Conservation (phyloP, 2,113 vertebrate genomes). For the Alaudala cheleensis region DNA sequence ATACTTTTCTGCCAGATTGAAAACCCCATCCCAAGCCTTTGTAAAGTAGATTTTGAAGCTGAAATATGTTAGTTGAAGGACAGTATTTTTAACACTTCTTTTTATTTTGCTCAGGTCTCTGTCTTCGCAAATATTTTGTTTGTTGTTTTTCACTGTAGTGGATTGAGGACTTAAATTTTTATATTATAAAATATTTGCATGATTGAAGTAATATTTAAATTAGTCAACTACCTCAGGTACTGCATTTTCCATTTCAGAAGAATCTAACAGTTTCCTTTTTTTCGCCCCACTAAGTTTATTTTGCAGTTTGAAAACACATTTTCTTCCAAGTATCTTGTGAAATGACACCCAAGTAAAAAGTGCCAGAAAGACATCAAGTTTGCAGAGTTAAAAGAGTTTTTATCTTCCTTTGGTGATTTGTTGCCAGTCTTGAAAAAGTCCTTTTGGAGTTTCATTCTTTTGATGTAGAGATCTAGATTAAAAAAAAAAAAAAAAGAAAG, state of each 20-base stretch:
- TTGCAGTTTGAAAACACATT: background rate
- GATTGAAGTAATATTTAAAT: background rate
- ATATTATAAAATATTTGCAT: background rate
- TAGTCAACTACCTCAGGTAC: background rate
- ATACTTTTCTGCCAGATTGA: background rate
- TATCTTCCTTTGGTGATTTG: background rate
- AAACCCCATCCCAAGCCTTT: background rate
- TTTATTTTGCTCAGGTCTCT: background rate
- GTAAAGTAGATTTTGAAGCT: background rate
- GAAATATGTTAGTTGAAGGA: background rate
- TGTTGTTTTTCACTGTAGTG: background rate
- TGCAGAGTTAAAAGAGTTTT: background rate
- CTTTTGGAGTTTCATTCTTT: background rate
- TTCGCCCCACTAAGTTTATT: accelerated
- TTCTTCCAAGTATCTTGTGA: background rate
- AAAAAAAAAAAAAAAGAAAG: background rate
- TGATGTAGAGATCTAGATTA: background rate
- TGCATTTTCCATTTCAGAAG: background rate
- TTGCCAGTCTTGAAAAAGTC: background rate
- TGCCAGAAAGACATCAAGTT: background rate
- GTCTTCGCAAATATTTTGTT: background rate
- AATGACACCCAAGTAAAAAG: background rate
- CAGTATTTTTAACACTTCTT: background rate
- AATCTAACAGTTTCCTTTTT: background rate
- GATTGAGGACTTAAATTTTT: background rate